Base-by-base conservation (phyloP, 2,888 invertebrate species). In the Epsilonema sp. region DNA sequence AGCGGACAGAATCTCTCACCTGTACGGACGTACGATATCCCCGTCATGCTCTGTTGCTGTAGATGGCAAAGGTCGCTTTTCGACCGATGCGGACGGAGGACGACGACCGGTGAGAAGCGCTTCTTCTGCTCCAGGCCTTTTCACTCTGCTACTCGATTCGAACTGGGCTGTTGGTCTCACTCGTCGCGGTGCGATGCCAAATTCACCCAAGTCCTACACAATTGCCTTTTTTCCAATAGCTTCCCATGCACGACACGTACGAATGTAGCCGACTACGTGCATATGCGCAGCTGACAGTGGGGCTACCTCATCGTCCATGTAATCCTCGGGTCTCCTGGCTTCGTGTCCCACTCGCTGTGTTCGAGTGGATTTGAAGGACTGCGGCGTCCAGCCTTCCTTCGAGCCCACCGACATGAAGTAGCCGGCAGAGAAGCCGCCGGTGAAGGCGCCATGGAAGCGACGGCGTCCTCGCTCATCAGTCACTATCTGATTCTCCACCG, bases 381-480 rank as follows among this genome's bases (percentile, higher is more conserved):
- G 74, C 0, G 94, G 97, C 11, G 76, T 75, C 85, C 89, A 97
- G 44, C 94, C 92, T 70, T 94, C 90, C 53, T 82, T 76, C 0
- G 89, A 82, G 1, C 90, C 94, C 21, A 97, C 97, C 0, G 87
- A 81, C 63, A 97, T 97, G 63, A 82, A 92, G 62, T 83, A 92
- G 0, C 97, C 97, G 1, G 97, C 97, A 16, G 90, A 87, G 65
- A 94, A 97, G 2, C 83, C 89, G 0, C 97, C 97, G 0, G 94
- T 97, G 64, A 99, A 99, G 0, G 97, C 97, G 5, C 97, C 97
- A 68, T 99, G 97, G 66, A 97, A 97, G 57, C 94, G 70, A 8
- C 86, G 74, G 48, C 82, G 73, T 1, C 92, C 94, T 62, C 83
- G 78, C 26, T 77, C 79, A 66, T 94, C 92, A 44, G 78, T 79